A percentile compares a stretch with the other conserved stretches of the same genome.
Evolutionary conservation across 2,113 vertebrate species (phyloP).

Genomic region (Phylloscopus trochilus): DNA sequence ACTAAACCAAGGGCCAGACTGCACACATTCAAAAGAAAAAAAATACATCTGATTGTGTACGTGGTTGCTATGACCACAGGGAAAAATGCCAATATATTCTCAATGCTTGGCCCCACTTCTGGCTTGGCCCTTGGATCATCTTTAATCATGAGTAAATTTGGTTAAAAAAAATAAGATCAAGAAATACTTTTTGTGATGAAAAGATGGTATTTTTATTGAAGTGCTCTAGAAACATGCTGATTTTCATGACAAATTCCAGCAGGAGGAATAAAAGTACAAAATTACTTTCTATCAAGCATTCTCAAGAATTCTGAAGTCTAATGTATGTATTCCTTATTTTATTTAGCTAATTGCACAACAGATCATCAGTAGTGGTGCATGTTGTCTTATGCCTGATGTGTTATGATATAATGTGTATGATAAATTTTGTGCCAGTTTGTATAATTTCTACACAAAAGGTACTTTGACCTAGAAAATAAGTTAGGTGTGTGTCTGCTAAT

Average conservation of each 20-base stretch:
- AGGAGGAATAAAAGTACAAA: neutral
- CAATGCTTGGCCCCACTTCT: neutral
- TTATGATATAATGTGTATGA: neutral
- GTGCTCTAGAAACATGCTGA: neutral
- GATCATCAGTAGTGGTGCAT: neutral
- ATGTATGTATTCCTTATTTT: neutral
- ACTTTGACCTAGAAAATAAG: neutral
- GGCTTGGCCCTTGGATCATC: conserved; percentile 51
- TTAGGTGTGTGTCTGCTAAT: neutral
- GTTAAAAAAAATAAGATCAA: neutral
- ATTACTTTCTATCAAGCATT: neutral
- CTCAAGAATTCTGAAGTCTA: neutral
- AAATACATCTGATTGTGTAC: conserved; percentile 14
- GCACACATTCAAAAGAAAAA: neutral
- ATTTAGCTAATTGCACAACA: neutral
- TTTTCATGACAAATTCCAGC: neutral
- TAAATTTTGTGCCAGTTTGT: neutral
- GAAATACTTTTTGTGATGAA: conserved; percentile 9
- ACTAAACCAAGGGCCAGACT: conserved; percentile 34
- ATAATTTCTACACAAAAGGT: neutral
- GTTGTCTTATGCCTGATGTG: neutral
- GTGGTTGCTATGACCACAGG: conserved; percentile 4
- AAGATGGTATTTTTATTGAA: conserved; percentile 35
- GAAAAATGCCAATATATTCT: neutral
- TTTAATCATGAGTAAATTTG: conserved; percentile 42